Percentiles rank a stretch among this genome's conserved stretches.
phyloP scores from a whole-genome alignment of 2,113 vertebrate genomes.

The Corvus cornix region DNA sequence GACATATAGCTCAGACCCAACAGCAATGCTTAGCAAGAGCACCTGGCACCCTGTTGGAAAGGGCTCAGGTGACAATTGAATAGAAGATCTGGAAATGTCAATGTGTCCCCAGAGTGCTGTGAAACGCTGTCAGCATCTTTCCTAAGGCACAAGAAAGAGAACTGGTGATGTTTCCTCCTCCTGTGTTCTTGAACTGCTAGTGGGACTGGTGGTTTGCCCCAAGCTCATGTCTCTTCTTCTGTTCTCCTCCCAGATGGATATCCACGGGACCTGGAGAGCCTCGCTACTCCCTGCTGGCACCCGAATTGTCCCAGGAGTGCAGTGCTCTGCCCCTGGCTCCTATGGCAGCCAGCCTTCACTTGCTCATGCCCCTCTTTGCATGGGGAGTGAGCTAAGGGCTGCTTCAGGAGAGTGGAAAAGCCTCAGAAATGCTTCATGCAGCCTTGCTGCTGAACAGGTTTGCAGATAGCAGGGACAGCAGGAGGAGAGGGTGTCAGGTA shows the following conservation, averaged over 20 bases:
- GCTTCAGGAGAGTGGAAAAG: background rate
- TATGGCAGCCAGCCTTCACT: accelerated
- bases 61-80: background rate
- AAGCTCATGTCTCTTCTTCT: background rate
- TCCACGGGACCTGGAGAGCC: background rate
- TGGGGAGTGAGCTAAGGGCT: background rate
- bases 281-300: background rate
- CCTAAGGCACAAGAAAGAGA: background rate
- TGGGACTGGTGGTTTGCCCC: background rate
- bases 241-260: too few species aligned
- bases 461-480: background rate
- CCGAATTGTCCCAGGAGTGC: background rate
- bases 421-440: background rate
- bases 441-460: background rate
- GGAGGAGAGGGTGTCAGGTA: background rate
- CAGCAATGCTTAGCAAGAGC: background rate
- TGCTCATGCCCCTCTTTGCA: background rate
- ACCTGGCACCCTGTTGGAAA: background rate
- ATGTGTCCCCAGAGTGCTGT: background rate
- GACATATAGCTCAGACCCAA: background rate
- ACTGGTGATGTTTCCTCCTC: background rate
- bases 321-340: background rate
- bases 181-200: background rate
- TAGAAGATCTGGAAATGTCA: background rate
- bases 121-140: background rate